Evolutionary conservation across 35 echinoderm and acorn worm species (phyloP), one percentile per base, ranked within the genome.

Genomic region (Anneissia japonica): DNA sequence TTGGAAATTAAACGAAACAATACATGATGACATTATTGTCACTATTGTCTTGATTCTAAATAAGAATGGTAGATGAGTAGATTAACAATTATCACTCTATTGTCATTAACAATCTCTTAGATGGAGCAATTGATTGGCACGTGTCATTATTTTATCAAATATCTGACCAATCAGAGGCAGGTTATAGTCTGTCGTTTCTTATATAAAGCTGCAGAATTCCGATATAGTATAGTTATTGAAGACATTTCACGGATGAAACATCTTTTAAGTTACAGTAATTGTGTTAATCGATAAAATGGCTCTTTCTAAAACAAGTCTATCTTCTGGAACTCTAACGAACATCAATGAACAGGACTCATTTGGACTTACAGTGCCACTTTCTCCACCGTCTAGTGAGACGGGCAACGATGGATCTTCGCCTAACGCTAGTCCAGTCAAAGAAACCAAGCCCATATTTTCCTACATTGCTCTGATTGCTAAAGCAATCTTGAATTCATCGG

Each of bases 401-500:
- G 51, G 51, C 11, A 64, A 23, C 26, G 26, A 64, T 64, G 51
- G 51, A 64, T 64, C 51, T 64, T 64, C 51, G 51, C 51, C 51
- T 64, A 64, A 1, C 51, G 21, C 1, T 64, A 64, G 51, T 23
- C 51, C 51, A 12, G 51, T 23, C 21, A 64, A 64, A 64, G 51
- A 23, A 64, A 64, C 51, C 51, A 81, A 81, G 40, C 79, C 79
- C 5, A 32, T 38, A 30, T 37, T 38, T 26, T 81, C 79, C 4
- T 81, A 81, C n/a, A 81, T 81, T 9, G 79, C 79, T 9, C 37
- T 81, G 1, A 81, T 81, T 81, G 35, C 79, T 4, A 81, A 38
- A 37, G 79, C 79, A 7, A 81, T 81, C 12, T 39, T 81, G 34
- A 81, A 39, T 28, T 9, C 36, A 39, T 0, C 79, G 30, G 35